Evolutionary conservation across 2,797 vertebrate species (phyloP), one percentile per base, ranked within the genome.

Genomic region (Petrocephalus sullivani): DNA sequence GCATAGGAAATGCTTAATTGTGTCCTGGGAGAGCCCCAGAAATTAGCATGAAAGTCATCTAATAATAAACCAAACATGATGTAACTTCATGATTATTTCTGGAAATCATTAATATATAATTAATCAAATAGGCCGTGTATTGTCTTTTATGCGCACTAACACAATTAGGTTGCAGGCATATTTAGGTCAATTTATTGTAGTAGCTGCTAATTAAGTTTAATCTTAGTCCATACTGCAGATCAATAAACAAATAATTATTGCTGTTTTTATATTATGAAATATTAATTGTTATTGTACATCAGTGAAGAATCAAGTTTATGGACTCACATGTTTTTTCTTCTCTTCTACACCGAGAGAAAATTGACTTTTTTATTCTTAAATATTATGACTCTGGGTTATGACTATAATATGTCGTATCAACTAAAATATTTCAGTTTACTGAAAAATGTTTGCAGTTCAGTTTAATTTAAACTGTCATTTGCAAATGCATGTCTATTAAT

Each of bases 81-180:
- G 41, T 78, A 78, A 78, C 37, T 78, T 49, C 33, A 78, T n/a
- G 71, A 78, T 78, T 49, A 49, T 78, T 78, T 78, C 41, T n/a
- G 37, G 71, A 78, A 78, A 49, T 78, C 41, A 78, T 78, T 78
- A n/a, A 78, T 78, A 78, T 78, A 78, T 49, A 78, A 49, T 78
- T 78, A 78, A 49, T 78, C 2, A 78, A 78, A 78, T 78, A 49
- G 71, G 71, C 37, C 37, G n/a, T 78, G 19, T 46, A 78, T 19
- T 78, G 33, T 78, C 71, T 49, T 78, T 78, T 9, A 78, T 78
- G 71, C 0, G 1, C 41, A 46, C 41, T 16, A 78, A 78, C 33
- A 67, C 33, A 75, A 37, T 41, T 46, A 46, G 41, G 16, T 0
- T 6, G 46, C 71, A 41, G 37, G 71, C 41, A 49, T 78, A 78